Conservation (phyloP, 2,797 vertebrate species). For the Scarus forsteni region DNA sequence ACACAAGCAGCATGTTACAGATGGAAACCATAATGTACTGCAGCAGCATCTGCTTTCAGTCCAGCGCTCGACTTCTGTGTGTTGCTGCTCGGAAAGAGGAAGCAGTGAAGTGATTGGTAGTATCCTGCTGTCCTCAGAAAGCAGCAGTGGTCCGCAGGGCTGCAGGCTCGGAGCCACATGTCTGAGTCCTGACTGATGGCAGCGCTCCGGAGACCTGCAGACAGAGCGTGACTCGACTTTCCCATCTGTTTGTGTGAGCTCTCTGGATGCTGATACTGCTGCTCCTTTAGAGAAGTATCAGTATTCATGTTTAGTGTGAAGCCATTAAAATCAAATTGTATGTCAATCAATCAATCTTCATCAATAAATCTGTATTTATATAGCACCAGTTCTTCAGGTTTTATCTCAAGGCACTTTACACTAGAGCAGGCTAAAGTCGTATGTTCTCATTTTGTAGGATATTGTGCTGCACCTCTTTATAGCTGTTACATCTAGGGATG, state of each 20-base stretch:
- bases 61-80: constrained; percentile 3
- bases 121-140: constrained; percentile 12
- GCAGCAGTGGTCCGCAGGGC: constrained; percentile 21
- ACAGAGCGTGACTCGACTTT: neutral
- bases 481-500: no score
- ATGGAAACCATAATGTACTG: neutral
- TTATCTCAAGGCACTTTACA: no score
- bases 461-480: no score
- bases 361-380: no score
- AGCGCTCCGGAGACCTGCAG: constrained; percentile 18
- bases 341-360: no score
- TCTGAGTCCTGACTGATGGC: constrained; percentile 17
- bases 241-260: neutral
- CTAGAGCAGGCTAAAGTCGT: no score
- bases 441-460: no score
- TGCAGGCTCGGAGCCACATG: constrained; percentile 16
- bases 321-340: no score
- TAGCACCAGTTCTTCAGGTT: no score
- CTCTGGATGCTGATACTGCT: neutral
- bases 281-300: neutral
- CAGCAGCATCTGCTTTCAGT: neutral
- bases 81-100: constrained; percentile 3
- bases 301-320: no score
- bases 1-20: neutral
- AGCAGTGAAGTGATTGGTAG: constrained; percentile 4